Conservation (phyloP, 2,888 invertebrate species). For the Cyclophora punctaria region DNA sequence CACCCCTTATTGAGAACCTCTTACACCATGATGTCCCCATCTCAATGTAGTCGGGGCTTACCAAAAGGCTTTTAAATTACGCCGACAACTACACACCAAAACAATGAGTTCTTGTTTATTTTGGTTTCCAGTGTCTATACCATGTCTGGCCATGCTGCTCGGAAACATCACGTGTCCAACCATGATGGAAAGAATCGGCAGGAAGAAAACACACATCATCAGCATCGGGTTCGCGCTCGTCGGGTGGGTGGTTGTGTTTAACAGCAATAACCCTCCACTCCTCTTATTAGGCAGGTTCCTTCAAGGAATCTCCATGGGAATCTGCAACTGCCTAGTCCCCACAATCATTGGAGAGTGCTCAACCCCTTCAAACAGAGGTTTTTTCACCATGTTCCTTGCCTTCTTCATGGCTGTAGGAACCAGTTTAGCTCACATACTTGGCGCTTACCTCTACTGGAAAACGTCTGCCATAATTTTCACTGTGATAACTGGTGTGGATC, state of each 20-base stretch:
- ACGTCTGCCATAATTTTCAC: conserved; percentile 64
- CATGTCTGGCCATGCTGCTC: conserved; percentile 30
- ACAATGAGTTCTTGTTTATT: background rate
- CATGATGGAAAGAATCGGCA: conserved; percentile 66
- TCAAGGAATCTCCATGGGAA: conserved; percentile 66
- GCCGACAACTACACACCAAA: no score
- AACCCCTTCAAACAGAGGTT: conserved; percentile 76
- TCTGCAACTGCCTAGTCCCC: conserved; percentile 60
- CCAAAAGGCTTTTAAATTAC: no score
- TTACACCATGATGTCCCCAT: no score
- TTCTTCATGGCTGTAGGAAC: conserved; percentile 76
- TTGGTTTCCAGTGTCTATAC: conserved; percentile 38
- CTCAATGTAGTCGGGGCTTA: no score
- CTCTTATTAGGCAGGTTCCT: conserved; percentile 41
- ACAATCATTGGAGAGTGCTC: conserved; percentile 73
- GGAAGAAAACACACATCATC: conserved; percentile 61
- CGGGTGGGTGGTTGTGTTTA: conserved; percentile 65
- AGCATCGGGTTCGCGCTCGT: conserved; percentile 54
- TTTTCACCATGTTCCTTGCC: conserved; percentile 74
- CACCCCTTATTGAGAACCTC: conserved; percentile 30
- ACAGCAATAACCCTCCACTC: conserved; percentile 38
- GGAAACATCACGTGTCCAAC: conserved; percentile 37
- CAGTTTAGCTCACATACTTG: conserved; percentile 76
- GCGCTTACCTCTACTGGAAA: conserved; percentile 74
- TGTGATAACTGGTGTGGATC: conserved; percentile 54